These are phyloP conservation scores for Rhinolophus ferrumequinum DNA, from an alignment of 2,113 vertebrate genomes.

Conservation along the genomic window DNA sequence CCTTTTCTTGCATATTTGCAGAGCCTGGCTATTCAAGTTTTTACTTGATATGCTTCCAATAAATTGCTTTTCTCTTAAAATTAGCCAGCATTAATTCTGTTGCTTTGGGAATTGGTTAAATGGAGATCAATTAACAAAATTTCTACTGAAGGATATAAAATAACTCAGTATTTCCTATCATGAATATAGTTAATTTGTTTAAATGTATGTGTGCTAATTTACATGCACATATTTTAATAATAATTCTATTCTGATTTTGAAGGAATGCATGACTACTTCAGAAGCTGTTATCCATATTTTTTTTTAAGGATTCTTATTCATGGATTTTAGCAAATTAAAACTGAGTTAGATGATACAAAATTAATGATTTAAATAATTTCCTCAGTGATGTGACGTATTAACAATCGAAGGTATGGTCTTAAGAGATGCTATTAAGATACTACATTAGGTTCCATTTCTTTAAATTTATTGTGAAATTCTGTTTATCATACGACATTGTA, in stretches of 20 bases:
- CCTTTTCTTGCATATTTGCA: neutral
- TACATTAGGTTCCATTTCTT: conserved; percentile 61
- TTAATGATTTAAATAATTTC: conserved; percentile 67
- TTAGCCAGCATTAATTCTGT: conserved; percentile 47
- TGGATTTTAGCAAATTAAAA: conserved; percentile 74
- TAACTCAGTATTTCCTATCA: conserved; percentile 55
- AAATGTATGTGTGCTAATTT: conserved; percentile 66
- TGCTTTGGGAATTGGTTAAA: conserved; percentile 60
- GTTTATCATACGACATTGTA: neutral
- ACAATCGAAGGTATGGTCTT: conserved; percentile 61
- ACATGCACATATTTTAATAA: conserved; percentile 39
- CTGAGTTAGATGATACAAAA: conserved; percentile 63
- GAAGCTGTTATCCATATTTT: conserved; percentile 39
- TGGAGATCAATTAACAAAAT: conserved; percentile 68
- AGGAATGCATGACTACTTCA: conserved; percentile 48
- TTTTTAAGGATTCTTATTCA: conserved; percentile 65
- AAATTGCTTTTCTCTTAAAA: conserved; percentile 56
- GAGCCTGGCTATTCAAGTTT: neutral
- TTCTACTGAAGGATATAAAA: conserved; percentile 58
- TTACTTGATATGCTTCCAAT: conserved; percentile 18
- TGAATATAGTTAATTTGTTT: conserved; percentile 60
- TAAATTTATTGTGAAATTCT: conserved; percentile 60
- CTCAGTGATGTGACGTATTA: conserved; percentile 63
- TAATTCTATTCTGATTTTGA: conserved; percentile 65
- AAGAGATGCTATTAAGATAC: conserved; percentile 62